Evolutionary conservation across 1,140 invertebrate species (phyloP), one percentile per base, ranked within the genome.

Genomic region (Globodera ellingtonae): DNA sequence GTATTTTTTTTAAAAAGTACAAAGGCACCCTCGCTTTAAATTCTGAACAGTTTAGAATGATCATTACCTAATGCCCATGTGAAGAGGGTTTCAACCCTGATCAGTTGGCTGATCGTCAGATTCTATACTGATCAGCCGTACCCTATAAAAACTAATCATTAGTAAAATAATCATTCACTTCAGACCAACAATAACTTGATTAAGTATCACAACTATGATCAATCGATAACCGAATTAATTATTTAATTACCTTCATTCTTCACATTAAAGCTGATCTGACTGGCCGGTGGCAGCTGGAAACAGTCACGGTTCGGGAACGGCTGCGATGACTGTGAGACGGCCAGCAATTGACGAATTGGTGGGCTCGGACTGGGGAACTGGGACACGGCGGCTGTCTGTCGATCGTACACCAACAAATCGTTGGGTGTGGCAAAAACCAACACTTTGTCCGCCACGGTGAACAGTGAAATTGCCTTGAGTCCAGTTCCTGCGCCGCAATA

Each of bases 381-480:
- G 18, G 82, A 82, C 21, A 83, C 79, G 46, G 82, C 62, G 47
- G 78, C 85, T 9, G 80, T 80, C 24, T 65, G 62, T 6, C 84
- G 81, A 15, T 87, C 86, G 72, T 88, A 88, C 47, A 88, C 83
- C 10, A 89, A 71, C 75, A 88, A 76, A 66, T 89, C 82, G 10
- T 72, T 81, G 3, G 87, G 84, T 35, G 87, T 89, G 13, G 84
- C 86, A 70, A 88, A 89, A 21, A 89, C 83, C 72, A 88, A 89
- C 46, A 89, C 72, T 79, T 88, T 89, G 77, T 88, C 87, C n/a
- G 88, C 88, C n/a, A 89, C 88, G 6, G 88, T 75, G 79, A 88
- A 89, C 48, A 84, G 80, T 18, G 82, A 82, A 10, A 88, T 83
- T 13, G 85, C 82, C 78, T 88, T 88, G 18, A 89, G 75, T 3